Conservation (phyloP, 2,797 vertebrate genomes). For the Premnoplex brunnescens region DNA sequence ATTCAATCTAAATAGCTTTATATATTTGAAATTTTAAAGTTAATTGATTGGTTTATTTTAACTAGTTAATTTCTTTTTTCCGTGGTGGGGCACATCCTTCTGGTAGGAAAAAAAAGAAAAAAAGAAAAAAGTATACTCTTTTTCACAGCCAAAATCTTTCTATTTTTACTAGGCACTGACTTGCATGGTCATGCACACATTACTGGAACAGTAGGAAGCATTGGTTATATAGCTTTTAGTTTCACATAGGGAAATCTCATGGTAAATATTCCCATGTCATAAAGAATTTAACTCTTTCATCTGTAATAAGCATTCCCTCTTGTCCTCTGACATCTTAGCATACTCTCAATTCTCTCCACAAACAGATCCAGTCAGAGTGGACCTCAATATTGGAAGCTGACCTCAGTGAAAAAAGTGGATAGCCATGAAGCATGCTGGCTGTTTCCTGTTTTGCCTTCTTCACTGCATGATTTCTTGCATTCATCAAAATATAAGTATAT, state of each 20-base stretch:
- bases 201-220: not conserved
- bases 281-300: not conserved
- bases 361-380: not conserved
- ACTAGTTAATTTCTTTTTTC: not conserved
- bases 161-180: not conserved
- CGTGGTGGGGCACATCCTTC: not conserved
- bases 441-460: not conserved
- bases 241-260: not conserved
- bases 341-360: not conserved
- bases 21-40: not conserved
- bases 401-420: not conserved
- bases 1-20: not conserved
- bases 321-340: not conserved
- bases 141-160: not conserved
- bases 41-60: not conserved
- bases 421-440: accelerated
- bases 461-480: not conserved
- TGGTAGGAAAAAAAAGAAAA: not conserved
- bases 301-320: accelerated
- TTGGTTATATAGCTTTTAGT: not conserved
- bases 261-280: not conserved
- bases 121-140: not conserved
- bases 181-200: accelerated
- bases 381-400: accelerated
- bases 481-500: not conserved